Evolutionary conservation across 2,113 vertebrate genomes (phyloP).

Genomic region (Aptenodytes forsteri): DNA sequence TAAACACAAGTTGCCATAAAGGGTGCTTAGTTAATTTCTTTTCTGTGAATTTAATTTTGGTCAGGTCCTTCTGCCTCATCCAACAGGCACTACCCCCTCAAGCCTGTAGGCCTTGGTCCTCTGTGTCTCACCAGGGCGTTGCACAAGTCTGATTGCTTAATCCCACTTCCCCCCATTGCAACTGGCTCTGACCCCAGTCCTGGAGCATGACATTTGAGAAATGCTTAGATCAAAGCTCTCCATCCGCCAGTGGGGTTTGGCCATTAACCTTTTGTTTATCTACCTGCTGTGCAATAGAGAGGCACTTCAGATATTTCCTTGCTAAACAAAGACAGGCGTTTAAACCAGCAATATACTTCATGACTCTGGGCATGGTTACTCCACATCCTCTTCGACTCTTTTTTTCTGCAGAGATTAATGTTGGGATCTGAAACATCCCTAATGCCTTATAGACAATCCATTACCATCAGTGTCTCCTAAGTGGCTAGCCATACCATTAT

Average conservation of each 20-base stretch:
- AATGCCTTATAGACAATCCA: slow-evolving; percentile 9
- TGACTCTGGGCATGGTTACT: not conserved
- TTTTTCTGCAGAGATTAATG: not conserved
- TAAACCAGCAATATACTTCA: not conserved
- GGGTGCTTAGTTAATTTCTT: not conserved
- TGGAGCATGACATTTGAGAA: not conserved
- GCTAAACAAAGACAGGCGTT: not conserved
- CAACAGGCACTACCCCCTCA: not conserved
- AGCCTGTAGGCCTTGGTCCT: not conserved
- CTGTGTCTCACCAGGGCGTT: not conserved
- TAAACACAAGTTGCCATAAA: not conserved
- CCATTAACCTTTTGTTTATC: not conserved
- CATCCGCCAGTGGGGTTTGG: not conserved
- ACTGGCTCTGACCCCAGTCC: not conserved
- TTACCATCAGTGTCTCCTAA: slow-evolving; percentile 14
- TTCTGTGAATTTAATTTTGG: not conserved
- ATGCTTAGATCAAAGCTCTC: not conserved
- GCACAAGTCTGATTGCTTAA: not conserved
- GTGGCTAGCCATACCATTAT: slow-evolving; percentile 42
- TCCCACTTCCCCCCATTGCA: not conserved
- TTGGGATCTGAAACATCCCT: not conserved
- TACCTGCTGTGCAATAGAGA: not conserved
- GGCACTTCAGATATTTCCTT: not conserved
- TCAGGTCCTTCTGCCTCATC: not conserved
- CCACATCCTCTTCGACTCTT: not conserved